Evolutionary conservation across 1,140 invertebrate genomes (phyloP).

Genomic region (Drosophila athabasca): DNA sequence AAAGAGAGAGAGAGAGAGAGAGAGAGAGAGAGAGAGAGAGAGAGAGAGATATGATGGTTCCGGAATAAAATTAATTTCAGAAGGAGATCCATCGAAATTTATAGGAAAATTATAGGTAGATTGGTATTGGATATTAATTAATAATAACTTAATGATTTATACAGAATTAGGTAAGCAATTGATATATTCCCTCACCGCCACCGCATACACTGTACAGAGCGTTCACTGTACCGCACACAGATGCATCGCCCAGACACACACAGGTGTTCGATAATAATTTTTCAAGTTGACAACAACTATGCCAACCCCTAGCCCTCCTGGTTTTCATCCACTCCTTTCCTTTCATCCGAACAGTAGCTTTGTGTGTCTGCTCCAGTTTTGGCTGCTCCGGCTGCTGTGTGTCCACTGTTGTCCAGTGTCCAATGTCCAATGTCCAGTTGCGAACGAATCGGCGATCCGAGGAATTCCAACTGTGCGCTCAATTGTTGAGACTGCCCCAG

Average conservation of each 20-base stretch:
- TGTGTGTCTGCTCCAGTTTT: conserved; percentile 65
- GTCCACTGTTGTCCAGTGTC: conserved; percentile 19
- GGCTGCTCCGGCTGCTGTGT: conserved; percentile 30
- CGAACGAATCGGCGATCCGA: conserved; percentile 50
- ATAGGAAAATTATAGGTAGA: too few species aligned
- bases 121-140: too few species aligned
- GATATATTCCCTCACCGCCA: too few species aligned
- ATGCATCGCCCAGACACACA: conserved; percentile 40
- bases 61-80: too few species aligned
- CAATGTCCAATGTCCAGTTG: conserved; percentile 42
- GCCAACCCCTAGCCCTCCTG: conserved; percentile 35
- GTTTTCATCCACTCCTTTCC: neutral
- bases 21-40: too few species aligned
- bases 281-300: conserved; percentile 65
- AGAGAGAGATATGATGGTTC: too few species aligned
- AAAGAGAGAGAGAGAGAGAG: too few species aligned
- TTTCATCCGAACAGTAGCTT: conserved; percentile 3
- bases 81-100: too few species aligned
- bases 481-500: conserved; percentile 56
- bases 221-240: neutral
- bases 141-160: too few species aligned
- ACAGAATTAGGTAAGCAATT: too few species aligned
- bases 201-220: too few species aligned
- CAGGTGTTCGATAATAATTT: conserved; percentile 81
- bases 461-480: conserved; percentile 77